These are phyloP conservation scores for Prolemur simus DNA, from an alignment of 2,113 vertebrate species.

Conservation along the genomic window DNA sequence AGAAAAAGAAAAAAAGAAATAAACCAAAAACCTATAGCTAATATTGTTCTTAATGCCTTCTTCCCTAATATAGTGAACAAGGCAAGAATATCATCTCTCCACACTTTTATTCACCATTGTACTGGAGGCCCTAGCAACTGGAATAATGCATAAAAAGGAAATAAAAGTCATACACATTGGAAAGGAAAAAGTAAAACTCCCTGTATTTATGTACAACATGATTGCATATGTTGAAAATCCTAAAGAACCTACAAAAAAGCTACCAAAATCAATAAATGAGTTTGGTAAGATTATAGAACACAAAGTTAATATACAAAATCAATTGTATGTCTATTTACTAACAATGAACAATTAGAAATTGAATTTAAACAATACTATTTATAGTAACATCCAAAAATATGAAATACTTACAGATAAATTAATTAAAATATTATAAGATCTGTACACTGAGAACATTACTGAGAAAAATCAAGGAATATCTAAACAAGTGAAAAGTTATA, in stretches of 20 bases:
- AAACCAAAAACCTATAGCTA: not conserved
- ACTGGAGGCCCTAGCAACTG: not conserved
- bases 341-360: not conserved
- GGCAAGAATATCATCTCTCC: not conserved
- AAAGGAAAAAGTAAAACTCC: not conserved
- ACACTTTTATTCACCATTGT: not conserved
- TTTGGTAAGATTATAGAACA: not conserved
- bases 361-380: constrained; percentile 12
- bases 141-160: constrained; percentile 22
- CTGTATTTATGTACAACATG: not conserved
- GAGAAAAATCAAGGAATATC: not conserved
- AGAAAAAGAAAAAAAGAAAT: not conserved
- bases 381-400: not conserved
- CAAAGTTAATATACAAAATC: not conserved
- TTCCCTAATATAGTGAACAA: not conserved
- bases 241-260: not conserved
- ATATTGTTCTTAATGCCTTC: not conserved
- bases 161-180: not conserved
- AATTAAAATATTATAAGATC: not conserved
- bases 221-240: not conserved
- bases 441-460: not conserved
- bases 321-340: not conserved
- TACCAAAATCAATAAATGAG: not conserved
- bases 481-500: not conserved
- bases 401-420: constrained; percentile 6